A percentile compares a stretch with the other conserved stretches of the same genome.
These are phyloP conservation scores for Steinernema carpocapsae DNA, from an alignment of 2,888 invertebrate genomes.

Conservation along the genomic window DNA sequence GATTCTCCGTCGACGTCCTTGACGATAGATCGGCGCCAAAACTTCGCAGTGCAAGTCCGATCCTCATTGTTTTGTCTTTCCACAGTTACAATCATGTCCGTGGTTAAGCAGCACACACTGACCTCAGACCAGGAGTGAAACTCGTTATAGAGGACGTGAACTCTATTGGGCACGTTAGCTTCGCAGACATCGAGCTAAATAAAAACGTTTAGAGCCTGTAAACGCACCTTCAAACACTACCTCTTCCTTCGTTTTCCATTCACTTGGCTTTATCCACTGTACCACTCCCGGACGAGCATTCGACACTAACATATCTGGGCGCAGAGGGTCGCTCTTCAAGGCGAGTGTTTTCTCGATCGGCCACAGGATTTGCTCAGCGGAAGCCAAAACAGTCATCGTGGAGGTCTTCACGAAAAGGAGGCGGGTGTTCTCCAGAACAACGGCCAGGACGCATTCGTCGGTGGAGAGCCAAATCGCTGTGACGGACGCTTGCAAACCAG, in stretches of 20 bases:
- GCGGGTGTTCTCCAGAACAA: constrained; percentile 54
- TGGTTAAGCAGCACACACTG: constrained; percentile 38
- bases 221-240: constrained; percentile 36
- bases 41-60: constrained; percentile 12
- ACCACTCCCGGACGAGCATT: constrained; percentile 56
- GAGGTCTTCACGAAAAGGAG: constrained; percentile 52
- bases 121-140: constrained; percentile 44
- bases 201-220: not conserved
- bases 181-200: constrained; percentile 47
- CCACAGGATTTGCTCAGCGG: constrained; percentile 41
- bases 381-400: constrained; percentile 51
- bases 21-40: constrained; percentile 16
- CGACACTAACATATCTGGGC: constrained; percentile 47
- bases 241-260: constrained; percentile 46
- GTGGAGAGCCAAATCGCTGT: constrained; percentile 37
- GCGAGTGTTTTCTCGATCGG: not conserved
- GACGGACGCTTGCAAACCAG: constrained; percentile 44
- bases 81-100: constrained; percentile 41
- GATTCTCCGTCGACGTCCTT: not conserved
- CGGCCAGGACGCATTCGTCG: constrained; percentile 40
- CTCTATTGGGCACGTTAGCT: constrained; percentile 47
- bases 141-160: constrained; percentile 41
- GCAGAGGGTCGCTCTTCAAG: constrained; percentile 46
- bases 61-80: constrained; percentile 37
- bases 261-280: constrained; percentile 57